Conservation (phyloP, 2,113 vertebrate genomes). For the Neogobius melanostomus region DNA sequence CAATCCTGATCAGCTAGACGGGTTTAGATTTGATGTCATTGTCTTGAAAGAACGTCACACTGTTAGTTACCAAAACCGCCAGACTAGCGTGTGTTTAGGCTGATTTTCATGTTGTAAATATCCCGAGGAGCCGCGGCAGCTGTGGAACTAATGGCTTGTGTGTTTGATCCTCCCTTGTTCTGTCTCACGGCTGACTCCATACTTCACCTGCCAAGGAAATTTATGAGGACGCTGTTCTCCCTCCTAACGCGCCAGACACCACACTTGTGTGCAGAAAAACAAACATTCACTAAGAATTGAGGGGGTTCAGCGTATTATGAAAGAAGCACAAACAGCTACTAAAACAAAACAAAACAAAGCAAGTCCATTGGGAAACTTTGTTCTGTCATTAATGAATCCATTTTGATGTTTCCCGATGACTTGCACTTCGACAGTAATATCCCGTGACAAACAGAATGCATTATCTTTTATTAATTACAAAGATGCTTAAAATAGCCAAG, state of each 20-base stretch:
- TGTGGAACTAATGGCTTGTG: conserved; percentile 54
- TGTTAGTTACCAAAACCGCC: conserved; percentile 5
- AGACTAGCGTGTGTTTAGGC: conserved; percentile 15
- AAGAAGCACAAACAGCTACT: conserved; percentile 52
- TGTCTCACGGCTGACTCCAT: conserved; percentile 60
- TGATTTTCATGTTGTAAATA: conserved; percentile 35
- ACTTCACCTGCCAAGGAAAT: conserved; percentile 62
- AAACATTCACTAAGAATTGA: conserved; percentile 61
- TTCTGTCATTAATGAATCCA: conserved; percentile 23
- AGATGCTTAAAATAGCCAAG: conserved; percentile 57
- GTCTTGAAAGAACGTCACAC: not conserved
- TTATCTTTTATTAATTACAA: conserved; percentile 47
- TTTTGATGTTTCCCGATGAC: conserved; percentile 29
- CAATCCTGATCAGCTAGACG: too few species aligned
- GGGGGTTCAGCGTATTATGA: conserved; percentile 59
- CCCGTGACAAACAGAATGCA: conserved; percentile 54
- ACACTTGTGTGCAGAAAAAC: conserved; percentile 55
- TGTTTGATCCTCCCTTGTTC: conserved; percentile 52
- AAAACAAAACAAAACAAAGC: conserved; percentile 21
- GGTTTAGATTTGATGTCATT: not conserved
- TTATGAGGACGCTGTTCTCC: conserved; percentile 54
- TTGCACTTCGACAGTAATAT: conserved; percentile 44
- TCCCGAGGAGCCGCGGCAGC: conserved; percentile 20
- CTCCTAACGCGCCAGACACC: conserved; percentile 38
- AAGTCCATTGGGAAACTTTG: conserved; percentile 32